Evolutionary conservation across 2,797 vertebrate genomes (phyloP).

Genomic region (Helicolenus hilgendorfi): DNA sequence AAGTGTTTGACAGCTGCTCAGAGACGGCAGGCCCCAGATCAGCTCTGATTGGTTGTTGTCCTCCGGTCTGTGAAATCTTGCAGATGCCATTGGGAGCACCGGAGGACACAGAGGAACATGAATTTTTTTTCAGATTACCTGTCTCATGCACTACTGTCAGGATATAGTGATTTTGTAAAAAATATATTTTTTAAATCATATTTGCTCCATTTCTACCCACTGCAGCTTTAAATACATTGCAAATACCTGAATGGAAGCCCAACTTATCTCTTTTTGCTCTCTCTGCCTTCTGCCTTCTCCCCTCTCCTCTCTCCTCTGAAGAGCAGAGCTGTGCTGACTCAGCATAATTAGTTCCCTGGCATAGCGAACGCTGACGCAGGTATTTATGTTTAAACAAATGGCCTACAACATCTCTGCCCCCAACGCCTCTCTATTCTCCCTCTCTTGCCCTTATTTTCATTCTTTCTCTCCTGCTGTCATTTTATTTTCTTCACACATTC

Average conservation of each 20-base stretch:
- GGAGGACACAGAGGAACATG: too few species aligned
- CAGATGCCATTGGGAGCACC: too few species aligned
- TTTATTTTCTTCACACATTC: neutral
- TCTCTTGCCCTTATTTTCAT: neutral
- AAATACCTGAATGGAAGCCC: constrained; percentile 23
- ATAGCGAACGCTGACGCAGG: constrained; percentile 73
- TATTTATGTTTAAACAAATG: constrained; percentile 68
- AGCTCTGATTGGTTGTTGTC: too few species aligned
- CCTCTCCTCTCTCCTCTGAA: constrained; percentile 48
- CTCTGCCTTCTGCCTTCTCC: constrained; percentile 1
- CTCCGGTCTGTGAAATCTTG: too few species aligned
- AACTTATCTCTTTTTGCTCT: constrained; percentile 12
- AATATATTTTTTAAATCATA: too few species aligned
- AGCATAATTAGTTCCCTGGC: constrained; percentile 59
- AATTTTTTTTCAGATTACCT: too few species aligned
- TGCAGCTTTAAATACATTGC: neutral
- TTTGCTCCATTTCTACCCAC: too few species aligned
- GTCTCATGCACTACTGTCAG: too few species aligned
- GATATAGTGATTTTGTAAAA: too few species aligned
- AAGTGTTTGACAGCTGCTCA: too few species aligned
- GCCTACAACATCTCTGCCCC: constrained; percentile 45
- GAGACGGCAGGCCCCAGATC: too few species aligned
- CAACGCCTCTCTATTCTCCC: neutral
- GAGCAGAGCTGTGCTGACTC: constrained; percentile 75
- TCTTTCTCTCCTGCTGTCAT: neutral